Base-by-base conservation (phyloP, 2,113 vertebrate species). In the Sarotherodon lohbergeri region DNA sequence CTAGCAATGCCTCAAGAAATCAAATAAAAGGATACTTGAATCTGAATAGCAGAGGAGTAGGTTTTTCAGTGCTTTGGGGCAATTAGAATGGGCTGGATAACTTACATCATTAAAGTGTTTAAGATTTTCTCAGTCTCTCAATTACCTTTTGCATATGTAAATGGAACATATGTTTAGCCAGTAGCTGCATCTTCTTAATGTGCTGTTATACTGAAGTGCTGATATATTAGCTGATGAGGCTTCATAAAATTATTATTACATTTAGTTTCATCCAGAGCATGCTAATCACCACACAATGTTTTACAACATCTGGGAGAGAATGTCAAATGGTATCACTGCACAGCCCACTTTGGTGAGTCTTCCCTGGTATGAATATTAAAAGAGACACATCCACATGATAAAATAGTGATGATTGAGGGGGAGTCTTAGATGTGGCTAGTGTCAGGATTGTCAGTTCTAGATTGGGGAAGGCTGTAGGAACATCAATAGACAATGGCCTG, bases 111-210 rank as follows among this genome's bases (percentile, higher is more conserved):
- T 88, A 86, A 89, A 89, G 85, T 84, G 91, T 94, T 90, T 80
- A 88, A 91, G 89, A 92, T 88, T 91, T 88, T 88, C 82, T 56
- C 24, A 63, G 76, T 83, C 63, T 91, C 81, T 88, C 87, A 91
- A 89, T 91, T 92, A 86, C 91, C 36, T 87, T 93, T 90, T 92
- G 85, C 90, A 91, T 93, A 94, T 93, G 91, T 89, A 91, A 95
- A 95, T 91, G 61, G 27, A 78, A 90, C 94, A 96, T 95, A 94
- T 96, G 94, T 94, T 96, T 90, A 82, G 90, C 91, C 86, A 83
- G 89, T 82, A 91, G 92, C 90, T 43, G 73, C 32, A 22, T 50
- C n/a, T 36, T 90, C 90, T 92, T 86, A 93, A 94, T 91, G 87
- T 79, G 82, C 82, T 43, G 82, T 92, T 83, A 89, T 85, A 85